Evolutionary conservation across 2,888 invertebrate species (phyloP).

Genomic region (Sthenelais limicola): DNA sequence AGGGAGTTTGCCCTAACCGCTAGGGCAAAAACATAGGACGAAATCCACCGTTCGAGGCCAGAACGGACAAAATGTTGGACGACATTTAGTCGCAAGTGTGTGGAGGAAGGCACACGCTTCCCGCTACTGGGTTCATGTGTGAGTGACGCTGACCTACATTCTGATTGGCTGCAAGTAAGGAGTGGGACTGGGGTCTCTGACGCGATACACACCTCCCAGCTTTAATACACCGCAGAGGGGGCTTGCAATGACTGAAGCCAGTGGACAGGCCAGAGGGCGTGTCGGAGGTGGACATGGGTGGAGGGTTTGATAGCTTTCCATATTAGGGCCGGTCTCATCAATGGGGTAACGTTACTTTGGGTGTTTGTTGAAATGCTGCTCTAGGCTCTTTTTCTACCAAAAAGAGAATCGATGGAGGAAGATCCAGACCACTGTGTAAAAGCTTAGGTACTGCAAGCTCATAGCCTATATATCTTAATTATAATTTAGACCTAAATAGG

Average conservation of each 20-base stretch:
- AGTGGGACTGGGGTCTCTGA: too few relatives aligned
- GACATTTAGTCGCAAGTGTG: slow-evolving; percentile 10
- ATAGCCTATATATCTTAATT: neutral
- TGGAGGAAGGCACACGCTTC: slow-evolving; percentile 27
- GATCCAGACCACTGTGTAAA: neutral
- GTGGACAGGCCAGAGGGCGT: too few relatives aligned
- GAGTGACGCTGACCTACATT: slow-evolving; percentile 24
- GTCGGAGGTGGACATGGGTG: neutral
- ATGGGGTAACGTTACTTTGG: neutral
- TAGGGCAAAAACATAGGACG: slow-evolving; percentile 23
- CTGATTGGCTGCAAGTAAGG: slow-evolving; percentile 35
- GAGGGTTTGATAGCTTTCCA: too few relatives aligned
- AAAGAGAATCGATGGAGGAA: neutral
- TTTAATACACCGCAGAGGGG: too few relatives aligned
- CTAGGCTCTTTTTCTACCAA: neutral
- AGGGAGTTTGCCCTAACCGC: slow-evolving; percentile 13
- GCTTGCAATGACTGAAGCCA: too few relatives aligned
- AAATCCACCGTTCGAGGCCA: slow-evolving; percentile 32
- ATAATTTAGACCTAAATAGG: neutral
- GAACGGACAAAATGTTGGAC: slow-evolving; percentile 26
- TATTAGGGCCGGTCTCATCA: neutral
- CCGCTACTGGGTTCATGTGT: slow-evolving; percentile 28
- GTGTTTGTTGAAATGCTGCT: too few relatives aligned
- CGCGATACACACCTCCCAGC: too few relatives aligned
- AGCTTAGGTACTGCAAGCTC: neutral